phyloP scores from a whole-genome alignment of 2,888 invertebrate genomes.

The Drosophila nr. medialis region DNA sequence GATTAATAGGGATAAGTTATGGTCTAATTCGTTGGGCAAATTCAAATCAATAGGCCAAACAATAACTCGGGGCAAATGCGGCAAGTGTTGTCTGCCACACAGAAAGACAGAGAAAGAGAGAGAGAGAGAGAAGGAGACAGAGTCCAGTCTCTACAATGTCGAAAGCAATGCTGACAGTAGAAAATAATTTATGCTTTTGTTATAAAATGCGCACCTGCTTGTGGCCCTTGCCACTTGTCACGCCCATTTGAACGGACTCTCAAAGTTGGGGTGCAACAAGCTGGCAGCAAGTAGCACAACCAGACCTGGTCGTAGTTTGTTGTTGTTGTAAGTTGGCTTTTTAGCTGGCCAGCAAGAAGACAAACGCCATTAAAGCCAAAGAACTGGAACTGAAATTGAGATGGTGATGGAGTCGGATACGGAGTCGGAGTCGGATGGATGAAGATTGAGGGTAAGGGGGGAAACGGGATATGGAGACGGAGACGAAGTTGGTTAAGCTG shows the following conservation, averaged over 20 bases:
- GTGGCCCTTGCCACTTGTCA: conserved; percentile 49
- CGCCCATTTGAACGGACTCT: conserved; percentile 32
- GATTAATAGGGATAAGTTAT: conserved; percentile 25
- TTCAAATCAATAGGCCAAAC: conserved; percentile 77
- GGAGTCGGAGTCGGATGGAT: background rate
- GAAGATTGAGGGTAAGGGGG: background rate
- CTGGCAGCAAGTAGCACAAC: conserved; percentile 29
- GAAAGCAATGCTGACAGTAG: conserved; percentile 80
- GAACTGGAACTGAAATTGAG: conserved; percentile 57
- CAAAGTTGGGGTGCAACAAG: conserved; percentile 48
- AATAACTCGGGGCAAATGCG: conserved; percentile 58
- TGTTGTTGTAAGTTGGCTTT: conserved; percentile 59
- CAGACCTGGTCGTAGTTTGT: background rate
- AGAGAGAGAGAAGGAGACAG: background rate
- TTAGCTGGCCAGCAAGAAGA: conserved; percentile 54
- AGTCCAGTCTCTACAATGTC: conserved; percentile 14
- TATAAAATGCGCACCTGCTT: conserved; percentile 72
- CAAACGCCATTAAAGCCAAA: conserved; percentile 66
- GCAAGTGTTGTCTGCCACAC: background rate
- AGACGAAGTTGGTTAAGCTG: conserved; percentile 38
- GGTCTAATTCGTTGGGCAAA: conserved; percentile 66
- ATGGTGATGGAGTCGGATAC: conserved; percentile 12
- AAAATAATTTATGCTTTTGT: conserved; percentile 82
- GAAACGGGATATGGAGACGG: background rate
- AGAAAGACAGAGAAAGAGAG: background rate